Conservation (phyloP, 2,888 invertebrate species). For the Drosophila kanekoi region DNA sequence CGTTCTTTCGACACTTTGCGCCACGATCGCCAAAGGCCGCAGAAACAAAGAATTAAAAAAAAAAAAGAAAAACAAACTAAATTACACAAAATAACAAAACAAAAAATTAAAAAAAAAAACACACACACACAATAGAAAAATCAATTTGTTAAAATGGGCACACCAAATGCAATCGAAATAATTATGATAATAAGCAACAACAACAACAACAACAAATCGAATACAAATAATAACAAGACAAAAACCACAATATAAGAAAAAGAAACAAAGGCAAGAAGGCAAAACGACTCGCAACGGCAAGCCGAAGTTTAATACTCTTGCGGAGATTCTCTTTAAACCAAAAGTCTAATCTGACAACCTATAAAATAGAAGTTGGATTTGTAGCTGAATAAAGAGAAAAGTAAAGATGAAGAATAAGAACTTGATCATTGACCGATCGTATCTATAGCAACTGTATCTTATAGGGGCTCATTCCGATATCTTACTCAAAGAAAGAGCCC, state of each 20-base stretch:
- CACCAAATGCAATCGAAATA: slow-evolving; percentile 57
- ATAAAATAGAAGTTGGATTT: no score
- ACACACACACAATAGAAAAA: slow-evolving; percentile 19
- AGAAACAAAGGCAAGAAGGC: neutral
- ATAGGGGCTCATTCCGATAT: no score
- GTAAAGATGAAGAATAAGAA: no score
- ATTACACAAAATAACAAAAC: slow-evolving; percentile 3
- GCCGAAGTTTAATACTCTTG: no score
- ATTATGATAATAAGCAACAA: slow-evolving; percentile 46
- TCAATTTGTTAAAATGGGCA: slow-evolving; percentile 53
- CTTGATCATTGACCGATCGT: no score
- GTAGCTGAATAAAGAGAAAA: no score
- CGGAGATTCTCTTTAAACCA: no score
- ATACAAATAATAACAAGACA: slow-evolving; percentile 1
- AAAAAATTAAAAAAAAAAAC: slow-evolving; percentile 1
- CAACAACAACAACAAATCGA: neutral
- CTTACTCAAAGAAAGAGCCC: no score
- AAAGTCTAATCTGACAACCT: no score
- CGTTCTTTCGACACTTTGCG: slow-evolving; percentile 46
- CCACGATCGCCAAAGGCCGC: slow-evolving; percentile 41
- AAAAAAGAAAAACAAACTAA: slow-evolving; percentile 24
- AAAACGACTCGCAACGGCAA: no score
- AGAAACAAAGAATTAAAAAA: slow-evolving; percentile 27
- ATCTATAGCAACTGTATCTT: no score
- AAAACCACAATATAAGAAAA: neutral